phyloP scores from a whole-genome alignment of 2,113 vertebrate genomes.

The Conger conger region DNA sequence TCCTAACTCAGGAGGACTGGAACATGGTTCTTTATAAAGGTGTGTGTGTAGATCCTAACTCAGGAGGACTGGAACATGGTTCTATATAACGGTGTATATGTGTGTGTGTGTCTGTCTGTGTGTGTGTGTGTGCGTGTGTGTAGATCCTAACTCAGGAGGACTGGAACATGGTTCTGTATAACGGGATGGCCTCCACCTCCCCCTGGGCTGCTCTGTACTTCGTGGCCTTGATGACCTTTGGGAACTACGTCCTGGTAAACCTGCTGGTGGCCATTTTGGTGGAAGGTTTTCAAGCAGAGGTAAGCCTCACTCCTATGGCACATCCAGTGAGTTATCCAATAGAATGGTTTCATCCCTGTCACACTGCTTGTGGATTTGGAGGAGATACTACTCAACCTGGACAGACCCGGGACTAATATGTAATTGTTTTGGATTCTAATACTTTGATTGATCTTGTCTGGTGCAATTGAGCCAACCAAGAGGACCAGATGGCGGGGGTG shows the following conservation, averaged over 20 bases:
- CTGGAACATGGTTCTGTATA: slow-evolving; percentile 97
- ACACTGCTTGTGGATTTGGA: neutral
- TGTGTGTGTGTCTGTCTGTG: too few relatives aligned
- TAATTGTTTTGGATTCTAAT: too few relatives aligned
- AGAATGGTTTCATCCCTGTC: neutral
- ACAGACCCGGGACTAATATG: too few relatives aligned
- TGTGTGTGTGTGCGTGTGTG: neutral
- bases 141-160: slow-evolving; percentile 98
- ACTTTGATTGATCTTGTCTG: too few relatives aligned
- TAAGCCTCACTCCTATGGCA: slow-evolving; percentile 49
- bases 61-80: too few relatives aligned
- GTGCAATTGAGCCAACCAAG: too few relatives aligned
- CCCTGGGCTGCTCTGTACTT: slow-evolving; percentile 97
- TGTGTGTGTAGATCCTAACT: too few relatives aligned
- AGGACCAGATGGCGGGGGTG: too few relatives aligned
- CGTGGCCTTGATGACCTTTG: slow-evolving; percentile 96
- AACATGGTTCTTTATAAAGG: too few relatives aligned
- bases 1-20: too few relatives aligned
- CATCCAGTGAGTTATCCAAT: neutral
- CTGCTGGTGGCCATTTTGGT: slow-evolving; percentile 96
- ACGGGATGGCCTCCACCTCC: slow-evolving; percentile 96
- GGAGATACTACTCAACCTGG: neutral
- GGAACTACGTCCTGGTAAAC: slow-evolving; percentile 98
- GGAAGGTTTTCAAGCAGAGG: slow-evolving; percentile 98
- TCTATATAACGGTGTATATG: too few relatives aligned